Evolutionary conservation across 2,113 vertebrate genomes (phyloP).

Genomic region (Erpornis zantholeuca): DNA sequence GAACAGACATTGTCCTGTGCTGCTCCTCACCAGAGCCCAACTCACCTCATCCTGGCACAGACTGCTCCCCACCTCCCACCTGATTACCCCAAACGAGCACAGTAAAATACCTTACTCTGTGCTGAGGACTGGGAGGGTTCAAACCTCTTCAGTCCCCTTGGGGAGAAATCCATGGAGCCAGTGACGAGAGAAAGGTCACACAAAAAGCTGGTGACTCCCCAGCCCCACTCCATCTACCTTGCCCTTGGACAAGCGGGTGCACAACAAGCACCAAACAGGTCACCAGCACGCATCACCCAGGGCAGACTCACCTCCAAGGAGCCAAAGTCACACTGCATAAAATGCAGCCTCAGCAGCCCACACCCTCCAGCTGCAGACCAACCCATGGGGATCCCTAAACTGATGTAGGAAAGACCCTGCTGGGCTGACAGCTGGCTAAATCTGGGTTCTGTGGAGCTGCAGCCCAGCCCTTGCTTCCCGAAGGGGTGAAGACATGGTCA

Average conservation of each 20-base stretch:
- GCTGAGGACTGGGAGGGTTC: neutral
- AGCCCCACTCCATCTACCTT: neutral
- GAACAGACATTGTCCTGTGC: neutral
- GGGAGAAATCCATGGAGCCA: neutral
- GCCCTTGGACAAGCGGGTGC: neutral
- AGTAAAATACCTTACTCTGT: neutral
- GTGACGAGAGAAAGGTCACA: neutral
- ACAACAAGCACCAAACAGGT: neutral
- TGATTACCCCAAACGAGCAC: neutral
- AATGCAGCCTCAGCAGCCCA: neutral
- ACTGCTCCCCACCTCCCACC: neutral
- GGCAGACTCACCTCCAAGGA: neutral
- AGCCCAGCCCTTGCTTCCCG: neutral
- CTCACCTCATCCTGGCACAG: accelerated
- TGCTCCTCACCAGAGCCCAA: neutral
- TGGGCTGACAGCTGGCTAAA: neutral
- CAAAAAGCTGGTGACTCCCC: neutral
- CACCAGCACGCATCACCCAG: neutral
- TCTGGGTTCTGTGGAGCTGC: neutral
- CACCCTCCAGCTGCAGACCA: neutral
- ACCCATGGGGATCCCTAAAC: neutral
- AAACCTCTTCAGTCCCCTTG: neutral
- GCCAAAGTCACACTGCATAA: neutral
- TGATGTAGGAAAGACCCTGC: neutral
- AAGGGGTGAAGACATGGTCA: neutral